A percentile compares a stretch with the other conserved stretches of the same genome.
phyloP scores from a whole-genome alignment of 2,797 vertebrate species.

The Anguilla marmorata region DNA sequence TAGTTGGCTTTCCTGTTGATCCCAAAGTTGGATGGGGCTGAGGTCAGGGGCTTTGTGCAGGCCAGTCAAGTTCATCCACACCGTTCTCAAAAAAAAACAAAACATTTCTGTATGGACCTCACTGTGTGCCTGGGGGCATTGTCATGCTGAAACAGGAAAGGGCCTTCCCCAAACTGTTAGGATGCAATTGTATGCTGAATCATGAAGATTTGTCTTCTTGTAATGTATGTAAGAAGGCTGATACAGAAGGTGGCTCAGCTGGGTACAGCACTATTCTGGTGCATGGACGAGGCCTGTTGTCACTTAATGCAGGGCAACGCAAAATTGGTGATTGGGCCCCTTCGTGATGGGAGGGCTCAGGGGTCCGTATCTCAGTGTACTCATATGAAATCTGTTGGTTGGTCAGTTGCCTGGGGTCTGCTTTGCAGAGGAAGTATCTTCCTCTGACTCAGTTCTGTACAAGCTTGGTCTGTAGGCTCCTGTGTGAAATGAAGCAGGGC shows the following conservation, averaged over 20 bases:
- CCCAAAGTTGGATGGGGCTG: too few species aligned
- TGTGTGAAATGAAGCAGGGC: neutral
- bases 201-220: too few species aligned
- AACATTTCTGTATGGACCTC: too few species aligned
- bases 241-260: neutral
- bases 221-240: neutral
- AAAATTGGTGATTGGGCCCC: neutral
- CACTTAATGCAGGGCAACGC: neutral
- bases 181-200: too few species aligned
- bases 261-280: neutral
- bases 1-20: too few species aligned
- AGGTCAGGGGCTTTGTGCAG: too few species aligned
- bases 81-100: too few species aligned
- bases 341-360: neutral
- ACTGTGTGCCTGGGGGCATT: too few species aligned
- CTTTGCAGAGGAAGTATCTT: neutral
- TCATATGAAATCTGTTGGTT: neutral
- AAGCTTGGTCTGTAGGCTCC: neutral
- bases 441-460: neutral
- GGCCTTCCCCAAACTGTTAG: too few species aligned
- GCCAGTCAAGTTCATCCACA: too few species aligned
- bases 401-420: neutral
- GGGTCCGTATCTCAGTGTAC: neutral
- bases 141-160: too few species aligned
- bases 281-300: neutral